Conservation (phyloP, 2,888 invertebrate genomes). For the Polyommatus icarus region DNA sequence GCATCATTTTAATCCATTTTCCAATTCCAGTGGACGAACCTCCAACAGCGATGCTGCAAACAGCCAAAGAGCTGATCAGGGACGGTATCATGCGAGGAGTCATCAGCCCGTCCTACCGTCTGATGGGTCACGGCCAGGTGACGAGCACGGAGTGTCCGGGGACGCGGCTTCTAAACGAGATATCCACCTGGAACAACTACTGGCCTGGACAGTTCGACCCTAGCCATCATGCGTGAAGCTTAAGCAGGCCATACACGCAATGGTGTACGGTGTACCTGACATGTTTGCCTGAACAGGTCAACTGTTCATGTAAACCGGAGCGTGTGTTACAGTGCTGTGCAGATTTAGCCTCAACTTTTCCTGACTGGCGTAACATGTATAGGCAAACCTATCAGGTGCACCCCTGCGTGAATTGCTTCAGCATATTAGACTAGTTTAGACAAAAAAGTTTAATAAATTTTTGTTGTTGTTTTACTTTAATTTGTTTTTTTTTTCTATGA, state of each 20-base stretch:
- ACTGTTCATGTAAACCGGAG: too few relatives aligned
- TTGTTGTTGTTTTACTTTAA: too few relatives aligned
- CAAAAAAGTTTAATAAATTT: not conserved
- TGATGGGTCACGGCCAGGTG: conserved; percentile 81
- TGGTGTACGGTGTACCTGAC: too few relatives aligned
- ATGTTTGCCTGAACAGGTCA: too few relatives aligned
- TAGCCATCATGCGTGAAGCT: not conserved
- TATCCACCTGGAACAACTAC: conserved; percentile 82
- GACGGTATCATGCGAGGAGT: conserved; percentile 79
- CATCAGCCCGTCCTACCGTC: conserved; percentile 78
- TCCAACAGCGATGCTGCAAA: conserved; percentile 76
- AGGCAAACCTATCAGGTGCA: too few relatives aligned
- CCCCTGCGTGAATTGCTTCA: too few relatives aligned
- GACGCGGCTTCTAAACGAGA: conserved; percentile 78
- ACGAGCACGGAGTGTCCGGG: conserved; percentile 85
- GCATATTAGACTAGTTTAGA: not conserved
- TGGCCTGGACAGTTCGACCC: conserved; percentile 36
- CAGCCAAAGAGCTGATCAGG: conserved; percentile 79
- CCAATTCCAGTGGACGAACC: conserved; percentile 77
- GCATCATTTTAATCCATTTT: not conserved
- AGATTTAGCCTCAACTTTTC: too few relatives aligned
- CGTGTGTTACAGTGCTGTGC: too few relatives aligned
- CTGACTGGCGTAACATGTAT: too few relatives aligned
- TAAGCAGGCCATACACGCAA: too few relatives aligned
- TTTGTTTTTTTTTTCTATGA: too few relatives aligned